phyloP scores from a whole-genome alignment of 2,113 vertebrate species.

The Eurystomus gularis region DNA sequence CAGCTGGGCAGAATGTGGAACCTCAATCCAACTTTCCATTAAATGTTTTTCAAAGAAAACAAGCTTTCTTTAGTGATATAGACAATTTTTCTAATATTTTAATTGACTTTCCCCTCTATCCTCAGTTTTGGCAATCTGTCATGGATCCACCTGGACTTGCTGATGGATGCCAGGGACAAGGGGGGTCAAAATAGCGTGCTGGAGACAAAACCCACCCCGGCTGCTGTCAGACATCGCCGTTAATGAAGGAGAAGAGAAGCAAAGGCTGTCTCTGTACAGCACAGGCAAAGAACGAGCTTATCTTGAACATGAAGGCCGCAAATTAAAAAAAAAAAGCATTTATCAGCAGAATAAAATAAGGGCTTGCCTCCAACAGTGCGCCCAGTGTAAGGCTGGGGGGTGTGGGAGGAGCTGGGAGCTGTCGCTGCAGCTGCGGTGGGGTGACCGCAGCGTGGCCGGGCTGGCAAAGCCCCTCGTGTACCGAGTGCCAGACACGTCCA shows the following conservation, averaged over 20 bases:
- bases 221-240: background rate
- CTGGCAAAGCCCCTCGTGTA: background rate
- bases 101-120: background rate
- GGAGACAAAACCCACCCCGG: background rate
- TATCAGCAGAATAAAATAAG: background rate
- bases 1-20: background rate
- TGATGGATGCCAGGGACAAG: background rate
- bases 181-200: rapidly evolving
- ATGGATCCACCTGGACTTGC: background rate
- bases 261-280: background rate
- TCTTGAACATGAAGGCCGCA: background rate
- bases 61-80: background rate
- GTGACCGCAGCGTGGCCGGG: background rate
- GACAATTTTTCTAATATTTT: background rate
- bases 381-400: background rate
- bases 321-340: background rate
- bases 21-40: background rate
- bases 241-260: background rate
- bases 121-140: background rate
- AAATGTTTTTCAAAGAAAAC: background rate
- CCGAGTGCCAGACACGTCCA: slow-evolving; percentile 21
- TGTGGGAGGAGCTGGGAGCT: background rate
- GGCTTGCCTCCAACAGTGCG: background rate
- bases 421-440: background rate
- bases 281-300: background rate